Evolutionary conservation across 2,113 vertebrate species (phyloP).

Genomic region (Heloderma charlesbogerti): DNA sequence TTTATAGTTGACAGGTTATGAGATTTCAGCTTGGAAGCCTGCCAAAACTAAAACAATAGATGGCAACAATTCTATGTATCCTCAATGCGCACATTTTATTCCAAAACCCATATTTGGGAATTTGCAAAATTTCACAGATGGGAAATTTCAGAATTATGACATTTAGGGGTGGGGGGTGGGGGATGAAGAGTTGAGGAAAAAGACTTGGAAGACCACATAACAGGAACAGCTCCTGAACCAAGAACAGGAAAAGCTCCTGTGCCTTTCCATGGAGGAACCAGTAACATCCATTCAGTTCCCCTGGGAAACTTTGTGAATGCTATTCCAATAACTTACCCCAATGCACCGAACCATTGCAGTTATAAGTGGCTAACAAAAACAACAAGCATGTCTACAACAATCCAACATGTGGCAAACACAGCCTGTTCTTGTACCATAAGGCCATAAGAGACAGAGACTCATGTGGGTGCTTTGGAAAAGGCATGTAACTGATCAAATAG

Average conservation of each 20-base stretch:
- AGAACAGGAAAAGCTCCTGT: neutral
- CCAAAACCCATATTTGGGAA: neutral
- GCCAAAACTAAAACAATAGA: neutral
- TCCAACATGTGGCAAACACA: neutral
- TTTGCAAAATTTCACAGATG: neutral
- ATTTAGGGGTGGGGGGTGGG: too few species aligned
- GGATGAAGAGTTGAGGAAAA: neutral
- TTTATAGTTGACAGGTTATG: neutral
- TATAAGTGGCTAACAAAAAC: rapidly evolving
- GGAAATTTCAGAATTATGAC: neutral
- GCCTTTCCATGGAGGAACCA: neutral
- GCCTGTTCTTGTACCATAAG: neutral
- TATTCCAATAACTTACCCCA: neutral
- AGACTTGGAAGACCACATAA: neutral
- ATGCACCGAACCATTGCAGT: neutral
- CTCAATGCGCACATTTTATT: neutral
- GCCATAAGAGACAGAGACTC: neutral
- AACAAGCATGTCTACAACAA: neutral
- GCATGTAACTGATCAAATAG: neutral
- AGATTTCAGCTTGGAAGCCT: neutral
- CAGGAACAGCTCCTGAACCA: too few species aligned
- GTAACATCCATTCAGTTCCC: neutral
- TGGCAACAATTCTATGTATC: neutral
- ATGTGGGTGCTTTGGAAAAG: neutral
- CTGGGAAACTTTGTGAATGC: neutral